A percentile compares a stretch with the other conserved stretches of the same genome.
Evolutionary conservation across 2,888 invertebrate genomes (phyloP).

Genomic region (Eupithecia subumbrata): DNA sequence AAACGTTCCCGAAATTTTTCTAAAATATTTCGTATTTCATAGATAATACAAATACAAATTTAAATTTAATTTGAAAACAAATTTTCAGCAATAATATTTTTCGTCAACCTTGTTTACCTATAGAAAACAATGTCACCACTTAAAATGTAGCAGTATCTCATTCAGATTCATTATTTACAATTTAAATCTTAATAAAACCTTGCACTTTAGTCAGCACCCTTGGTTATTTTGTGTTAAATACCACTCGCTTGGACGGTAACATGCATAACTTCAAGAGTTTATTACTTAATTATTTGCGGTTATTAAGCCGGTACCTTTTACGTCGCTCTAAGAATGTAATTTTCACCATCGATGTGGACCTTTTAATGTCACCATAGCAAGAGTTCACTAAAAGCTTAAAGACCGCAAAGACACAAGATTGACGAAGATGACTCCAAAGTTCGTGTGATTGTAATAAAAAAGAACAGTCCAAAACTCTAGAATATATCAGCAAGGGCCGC

Average conservation of each 20-base stretch:
- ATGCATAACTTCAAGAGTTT: not conserved
- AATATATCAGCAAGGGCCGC: slow-evolving; percentile 53
- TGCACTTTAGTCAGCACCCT: slow-evolving; percentile 3
- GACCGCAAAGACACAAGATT: not conserved
- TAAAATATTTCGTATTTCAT: not conserved
- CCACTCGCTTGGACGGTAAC: not conserved
- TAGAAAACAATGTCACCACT: not conserved
- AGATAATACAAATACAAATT: too few species aligned
- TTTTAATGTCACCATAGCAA: not conserved
- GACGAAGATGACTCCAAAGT: not conserved
- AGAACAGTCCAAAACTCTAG: not conserved
- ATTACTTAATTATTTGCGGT: not conserved
- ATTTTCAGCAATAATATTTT: not conserved
- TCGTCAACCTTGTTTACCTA: not conserved
- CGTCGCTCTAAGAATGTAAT: not conserved
- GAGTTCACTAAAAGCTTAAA: not conserved
- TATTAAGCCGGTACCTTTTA: slow-evolving; percentile 5
- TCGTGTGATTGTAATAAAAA: not conserved
- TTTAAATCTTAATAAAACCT: slow-evolving; percentile 7
- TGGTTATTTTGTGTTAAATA: slow-evolving; percentile 1
- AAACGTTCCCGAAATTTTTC: too few species aligned
- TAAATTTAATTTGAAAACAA: too few species aligned
- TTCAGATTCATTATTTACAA: not conserved
- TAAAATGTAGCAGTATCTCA: not conserved
- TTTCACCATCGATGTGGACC: slow-evolving; percentile 1